phyloP scores from a whole-genome alignment of 2,113 vertebrate species.

The Chloropsis hardwickii region DNA sequence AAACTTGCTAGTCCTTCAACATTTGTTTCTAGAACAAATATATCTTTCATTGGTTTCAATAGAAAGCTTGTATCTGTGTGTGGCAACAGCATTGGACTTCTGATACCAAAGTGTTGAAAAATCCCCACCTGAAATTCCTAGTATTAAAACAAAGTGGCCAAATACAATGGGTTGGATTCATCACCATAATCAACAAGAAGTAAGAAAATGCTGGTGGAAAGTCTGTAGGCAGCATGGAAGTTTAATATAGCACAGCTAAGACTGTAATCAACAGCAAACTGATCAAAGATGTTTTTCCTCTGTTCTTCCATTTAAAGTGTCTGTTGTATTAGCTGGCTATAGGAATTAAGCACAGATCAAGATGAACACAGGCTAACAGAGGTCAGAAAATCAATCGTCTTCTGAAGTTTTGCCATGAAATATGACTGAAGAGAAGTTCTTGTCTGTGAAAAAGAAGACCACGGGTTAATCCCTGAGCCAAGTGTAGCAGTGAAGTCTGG shows the following conservation, averaged over 20 bases:
- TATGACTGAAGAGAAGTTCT: background rate
- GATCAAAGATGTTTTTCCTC: background rate
- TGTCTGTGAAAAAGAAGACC: background rate
- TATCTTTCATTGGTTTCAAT: accelerated
- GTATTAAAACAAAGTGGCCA: background rate
- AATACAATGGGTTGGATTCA: background rate
- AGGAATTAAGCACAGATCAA: background rate
- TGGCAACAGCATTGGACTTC: background rate
- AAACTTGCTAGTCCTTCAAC: background rate
- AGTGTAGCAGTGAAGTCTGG: background rate
- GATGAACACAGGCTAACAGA: background rate
- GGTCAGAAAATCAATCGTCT: background rate
- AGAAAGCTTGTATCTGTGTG: background rate
- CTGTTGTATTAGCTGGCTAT: background rate
- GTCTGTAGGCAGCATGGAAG: background rate
- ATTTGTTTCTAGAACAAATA: background rate
- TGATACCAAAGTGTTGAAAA: background rate
- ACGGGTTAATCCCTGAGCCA: background rate
- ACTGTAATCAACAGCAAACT: background rate
- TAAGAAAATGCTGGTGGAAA: background rate
- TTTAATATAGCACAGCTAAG: background rate
- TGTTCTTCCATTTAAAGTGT: background rate
- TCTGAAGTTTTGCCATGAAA: background rate
- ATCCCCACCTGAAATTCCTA: background rate
- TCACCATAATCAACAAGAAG: background rate